Evolutionary conservation across 1,140 invertebrate genomes (phyloP).

Genomic region (Bombyx mori): ASM3026992v2 NC_085118.1:2570501-2571000

Average conservation of each 20-base stretch:
- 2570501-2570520: slow-evolving; percentile 21
- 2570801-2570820: no score
- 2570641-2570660: neutral
- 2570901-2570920: no score
- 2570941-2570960: no score
- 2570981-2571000: no score
- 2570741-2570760: neutral
- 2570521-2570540: slow-evolving; percentile 9
- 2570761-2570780: no score
- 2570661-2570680: neutral
- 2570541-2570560: neutral
- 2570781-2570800: no score
- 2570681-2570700: slow-evolving; percentile 1
- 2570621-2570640: neutral
- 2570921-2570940: no score
- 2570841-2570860: no score
- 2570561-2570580: neutral
- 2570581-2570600: neutral
- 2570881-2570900: no score
- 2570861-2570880: no score
- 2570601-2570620: neutral
- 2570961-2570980: no score
- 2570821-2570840: no score
- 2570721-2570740: neutral
- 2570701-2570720: neutral